phyloP scores from a whole-genome alignment of 2,797 vertebrate species.

The Tauraco hartlaubi region DNA sequence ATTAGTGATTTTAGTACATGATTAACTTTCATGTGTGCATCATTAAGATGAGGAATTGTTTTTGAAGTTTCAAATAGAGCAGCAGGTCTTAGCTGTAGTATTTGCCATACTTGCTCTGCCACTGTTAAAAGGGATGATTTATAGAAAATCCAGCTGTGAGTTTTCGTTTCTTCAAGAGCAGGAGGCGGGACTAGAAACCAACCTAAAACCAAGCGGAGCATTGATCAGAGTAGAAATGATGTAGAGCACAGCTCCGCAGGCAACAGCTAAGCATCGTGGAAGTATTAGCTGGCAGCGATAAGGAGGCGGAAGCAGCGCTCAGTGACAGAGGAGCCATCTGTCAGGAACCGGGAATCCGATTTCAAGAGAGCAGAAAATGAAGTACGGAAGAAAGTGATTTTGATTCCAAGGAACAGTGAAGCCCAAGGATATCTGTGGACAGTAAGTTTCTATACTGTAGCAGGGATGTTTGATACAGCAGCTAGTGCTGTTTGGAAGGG shows the following conservation, averaged over 20 bases:
- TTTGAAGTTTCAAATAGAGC: slow-evolving; percentile 70
- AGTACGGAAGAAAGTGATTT: slow-evolving; percentile 75
- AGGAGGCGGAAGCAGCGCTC: slow-evolving; percentile 69
- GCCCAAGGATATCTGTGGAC: slow-evolving; percentile 76
- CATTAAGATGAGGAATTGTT: slow-evolving; percentile 63
- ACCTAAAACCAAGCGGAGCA: slow-evolving; percentile 77
- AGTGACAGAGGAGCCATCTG: slow-evolving; percentile 78
- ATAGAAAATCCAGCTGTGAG: slow-evolving; percentile 85
- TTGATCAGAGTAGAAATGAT: slow-evolving; percentile 80
- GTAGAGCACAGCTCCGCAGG: slow-evolving; percentile 76
- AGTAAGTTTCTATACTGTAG: slow-evolving; percentile 76
- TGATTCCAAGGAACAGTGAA: slow-evolving; percentile 71
- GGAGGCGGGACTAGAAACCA: slow-evolving; percentile 81
- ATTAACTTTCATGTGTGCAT: slow-evolving; percentile 60
- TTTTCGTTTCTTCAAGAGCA: slow-evolving; percentile 79
- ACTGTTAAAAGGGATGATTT: slow-evolving; percentile 77
- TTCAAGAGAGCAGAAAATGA: slow-evolving; percentile 74
- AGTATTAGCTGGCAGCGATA: slow-evolving; percentile 79
- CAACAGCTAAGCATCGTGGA: slow-evolving; percentile 76
- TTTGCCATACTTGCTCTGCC: slow-evolving; percentile 70
- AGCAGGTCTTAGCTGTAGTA: slow-evolving; percentile 65
- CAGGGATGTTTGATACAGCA: slow-evolving; percentile 13
- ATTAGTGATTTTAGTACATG: slow-evolving; percentile 66
- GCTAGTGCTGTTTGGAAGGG: slow-evolving; percentile 9
- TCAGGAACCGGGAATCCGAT: slow-evolving; percentile 72